Evolutionary conservation across 1,140 invertebrate species (phyloP).

Genomic region (Danaus melanippus): DNA sequence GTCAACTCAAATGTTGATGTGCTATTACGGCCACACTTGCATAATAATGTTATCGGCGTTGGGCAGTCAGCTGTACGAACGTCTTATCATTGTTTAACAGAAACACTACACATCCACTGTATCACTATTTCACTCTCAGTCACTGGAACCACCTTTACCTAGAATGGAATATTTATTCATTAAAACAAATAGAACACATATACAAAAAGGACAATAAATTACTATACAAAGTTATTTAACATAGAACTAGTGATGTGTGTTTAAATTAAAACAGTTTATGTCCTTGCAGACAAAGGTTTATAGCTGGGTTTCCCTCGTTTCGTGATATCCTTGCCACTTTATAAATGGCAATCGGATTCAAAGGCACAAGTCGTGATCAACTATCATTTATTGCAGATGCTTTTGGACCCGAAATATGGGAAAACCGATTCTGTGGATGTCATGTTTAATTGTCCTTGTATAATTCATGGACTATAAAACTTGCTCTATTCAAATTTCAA

Average conservation of each 20-base stretch:
- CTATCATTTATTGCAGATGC: conserved; percentile 36
- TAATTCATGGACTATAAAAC: neutral
- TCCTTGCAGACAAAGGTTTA: conserved; percentile 33
- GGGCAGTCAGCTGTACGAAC: conserved; percentile 32
- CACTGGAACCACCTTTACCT: conserved; percentile 21
- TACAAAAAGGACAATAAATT: too few relatives aligned
- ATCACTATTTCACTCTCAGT: conserved; percentile 24
- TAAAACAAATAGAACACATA: too few relatives aligned
- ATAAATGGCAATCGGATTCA: conserved; percentile 60
- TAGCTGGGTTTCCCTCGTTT: conserved; percentile 54
- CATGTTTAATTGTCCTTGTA: conserved; percentile 13
- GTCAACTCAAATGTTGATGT: conserved; percentile 42
- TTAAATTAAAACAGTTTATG: conserved; percentile 22
- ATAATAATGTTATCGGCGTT: conserved; percentile 41
- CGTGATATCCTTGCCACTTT: conserved; percentile 57
- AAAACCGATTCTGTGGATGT: conserved; percentile 31
- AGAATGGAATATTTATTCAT: conserved; percentile 17
- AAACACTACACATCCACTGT: conserved; percentile 39
- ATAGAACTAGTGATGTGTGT: conserved; percentile 6
- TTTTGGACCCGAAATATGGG: conserved; percentile 48
- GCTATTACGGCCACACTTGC: conserved; percentile 40
- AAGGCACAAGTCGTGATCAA: conserved; percentile 61
- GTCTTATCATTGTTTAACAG: conserved; percentile 42
- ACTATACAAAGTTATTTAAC: too few relatives aligned
- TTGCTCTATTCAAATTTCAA: too few relatives aligned